These are phyloP conservation scores for Ochotona princeps DNA, from an alignment of 2,113 vertebrate genomes.

Conservation along the genomic window DNA sequence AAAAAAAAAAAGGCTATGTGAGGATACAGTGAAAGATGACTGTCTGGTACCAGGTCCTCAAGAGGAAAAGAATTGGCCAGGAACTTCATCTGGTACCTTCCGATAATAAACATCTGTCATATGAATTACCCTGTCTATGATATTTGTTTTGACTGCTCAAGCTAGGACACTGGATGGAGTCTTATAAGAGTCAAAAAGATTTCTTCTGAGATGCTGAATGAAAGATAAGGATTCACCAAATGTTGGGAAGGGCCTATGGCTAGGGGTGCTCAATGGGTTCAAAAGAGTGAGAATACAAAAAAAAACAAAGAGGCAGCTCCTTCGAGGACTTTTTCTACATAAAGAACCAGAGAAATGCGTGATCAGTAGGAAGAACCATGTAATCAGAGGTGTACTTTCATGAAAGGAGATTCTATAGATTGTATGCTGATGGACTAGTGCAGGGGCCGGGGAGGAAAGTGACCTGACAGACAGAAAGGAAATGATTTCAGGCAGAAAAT, in stretches of 20 bases:
- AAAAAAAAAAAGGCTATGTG: not conserved
- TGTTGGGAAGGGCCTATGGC: not conserved
- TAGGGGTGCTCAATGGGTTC: not conserved
- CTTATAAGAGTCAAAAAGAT: not conserved
- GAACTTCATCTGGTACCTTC: not conserved
- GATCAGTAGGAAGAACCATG: not conserved
- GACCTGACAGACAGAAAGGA: not conserved
- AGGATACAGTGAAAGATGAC: not conserved
- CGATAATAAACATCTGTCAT: not conserved
- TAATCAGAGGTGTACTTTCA: not conserved
- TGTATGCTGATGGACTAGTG: not conserved
- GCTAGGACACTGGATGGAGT: not conserved
- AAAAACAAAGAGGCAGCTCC: not conserved
- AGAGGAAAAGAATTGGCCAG: not conserved
- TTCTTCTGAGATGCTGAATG: not conserved
- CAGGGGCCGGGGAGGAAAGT: not conserved
- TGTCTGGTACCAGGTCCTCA: not conserved
- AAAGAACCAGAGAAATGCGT: not conserved
- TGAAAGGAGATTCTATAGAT: not conserved
- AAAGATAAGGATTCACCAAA: not conserved
- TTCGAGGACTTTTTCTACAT: not conserved
- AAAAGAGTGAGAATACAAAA: not conserved
- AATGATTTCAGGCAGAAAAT: no score
- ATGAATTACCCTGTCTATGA: not conserved
- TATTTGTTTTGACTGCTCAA: not conserved